Conservation (phyloP, 2,113 vertebrate species). For the Syngnathus typhle region DNA sequence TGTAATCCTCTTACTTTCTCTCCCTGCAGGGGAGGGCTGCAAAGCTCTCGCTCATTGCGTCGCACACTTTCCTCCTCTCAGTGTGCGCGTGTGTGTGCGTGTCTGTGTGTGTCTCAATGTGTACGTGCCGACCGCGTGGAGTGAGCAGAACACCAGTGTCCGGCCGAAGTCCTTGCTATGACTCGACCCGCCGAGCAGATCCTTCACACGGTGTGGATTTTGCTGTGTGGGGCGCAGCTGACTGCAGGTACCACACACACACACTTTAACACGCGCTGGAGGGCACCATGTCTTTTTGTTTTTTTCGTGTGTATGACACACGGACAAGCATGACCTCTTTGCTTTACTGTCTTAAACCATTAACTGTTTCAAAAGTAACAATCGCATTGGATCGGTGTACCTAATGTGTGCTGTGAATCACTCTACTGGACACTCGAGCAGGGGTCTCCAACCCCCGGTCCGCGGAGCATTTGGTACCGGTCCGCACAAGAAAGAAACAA, state of each 20-base stretch:
- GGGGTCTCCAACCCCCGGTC: no score
- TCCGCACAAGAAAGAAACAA: no score
- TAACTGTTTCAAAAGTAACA: background rate
- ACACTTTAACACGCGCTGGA: background rate
- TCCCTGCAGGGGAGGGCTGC: slow-evolving; percentile 60
- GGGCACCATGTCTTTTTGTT: background rate
- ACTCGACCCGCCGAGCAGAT: slow-evolving; percentile 53
- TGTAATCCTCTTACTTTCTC: slow-evolving; percentile 67
- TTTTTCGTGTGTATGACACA: background rate
- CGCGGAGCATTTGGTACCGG: no score
- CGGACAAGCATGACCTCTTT: background rate
- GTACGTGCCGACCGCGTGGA: slow-evolving; percentile 15
- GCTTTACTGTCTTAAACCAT: background rate
- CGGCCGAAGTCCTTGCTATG: slow-evolving; percentile 53
- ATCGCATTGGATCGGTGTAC: background rate
- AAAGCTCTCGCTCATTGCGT: slow-evolving; percentile 27
- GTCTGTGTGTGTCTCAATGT: slow-evolving; percentile 8
- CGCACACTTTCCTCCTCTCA: slow-evolving; percentile 32
- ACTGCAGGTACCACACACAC: slow-evolving; percentile 59
- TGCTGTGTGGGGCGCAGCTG: slow-evolving; percentile 63
- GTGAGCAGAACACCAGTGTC: slow-evolving; percentile 26
- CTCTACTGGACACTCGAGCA: background rate
- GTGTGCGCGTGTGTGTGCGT: background rate
- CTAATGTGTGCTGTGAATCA: background rate
- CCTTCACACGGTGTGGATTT: slow-evolving; percentile 60